Conservation (phyloP, 2,888 invertebrate genomes). For the Idaea dimidiata region DNA sequence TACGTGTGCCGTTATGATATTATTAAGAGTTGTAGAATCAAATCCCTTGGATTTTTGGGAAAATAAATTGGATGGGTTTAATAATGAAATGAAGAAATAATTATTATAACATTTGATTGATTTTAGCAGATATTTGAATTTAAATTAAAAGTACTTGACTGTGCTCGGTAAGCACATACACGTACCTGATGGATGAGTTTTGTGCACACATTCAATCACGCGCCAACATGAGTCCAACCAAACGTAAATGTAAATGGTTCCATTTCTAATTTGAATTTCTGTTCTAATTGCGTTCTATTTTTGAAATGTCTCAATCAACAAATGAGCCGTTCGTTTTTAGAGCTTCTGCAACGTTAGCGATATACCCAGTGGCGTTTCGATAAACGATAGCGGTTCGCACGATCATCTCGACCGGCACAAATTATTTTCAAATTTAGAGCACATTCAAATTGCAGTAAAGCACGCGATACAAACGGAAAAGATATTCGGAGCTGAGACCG, state of each 20-base stretch:
- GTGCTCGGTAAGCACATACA: too few relatives aligned
- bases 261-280: neutral
- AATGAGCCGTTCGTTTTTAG: neutral
- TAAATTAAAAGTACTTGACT: too few relatives aligned
- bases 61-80: too few relatives aligned
- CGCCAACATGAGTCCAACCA: too few relatives aligned
- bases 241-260: neutral
- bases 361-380: conserved; percentile 34
- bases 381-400: conserved; percentile 50
- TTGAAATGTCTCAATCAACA: neutral
- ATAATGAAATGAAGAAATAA: too few relatives aligned
- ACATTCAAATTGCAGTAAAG: conserved; percentile 75
- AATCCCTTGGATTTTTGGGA: too few relatives aligned
- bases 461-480: conserved; percentile 74
- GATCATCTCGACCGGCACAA: conserved; percentile 48
- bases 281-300: neutral
- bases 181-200: too few relatives aligned
- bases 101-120: too few relatives aligned
- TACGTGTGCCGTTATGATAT: too few relatives aligned
- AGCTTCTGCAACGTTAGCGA: conserved; percentile 34
- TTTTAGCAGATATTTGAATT: too few relatives aligned
- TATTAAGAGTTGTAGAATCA: too few relatives aligned
- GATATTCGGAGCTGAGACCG: conserved; percentile 52
- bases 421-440: conserved; percentile 80
- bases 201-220: too few relatives aligned